These are phyloP conservation scores for Drosophila colorata DNA, from an alignment of 2,888 invertebrate genomes.

Conservation along the genomic window DNA sequence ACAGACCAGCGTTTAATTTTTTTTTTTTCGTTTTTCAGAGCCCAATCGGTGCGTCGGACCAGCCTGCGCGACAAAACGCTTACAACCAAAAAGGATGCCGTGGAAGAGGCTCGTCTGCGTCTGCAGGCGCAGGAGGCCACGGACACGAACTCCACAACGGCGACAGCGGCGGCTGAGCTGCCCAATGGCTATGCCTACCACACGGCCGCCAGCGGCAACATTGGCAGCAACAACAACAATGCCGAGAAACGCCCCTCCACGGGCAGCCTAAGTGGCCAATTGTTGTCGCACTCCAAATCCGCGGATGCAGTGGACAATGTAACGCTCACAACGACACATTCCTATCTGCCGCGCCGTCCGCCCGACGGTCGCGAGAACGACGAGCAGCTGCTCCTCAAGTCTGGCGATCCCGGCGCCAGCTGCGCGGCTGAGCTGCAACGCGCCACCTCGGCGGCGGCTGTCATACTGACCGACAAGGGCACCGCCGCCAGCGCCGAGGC, in stretches of 20 bases:
- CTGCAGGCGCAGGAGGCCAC: slow-evolving; percentile 88
- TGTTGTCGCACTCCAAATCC: slow-evolving; percentile 75
- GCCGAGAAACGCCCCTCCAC: slow-evolving; percentile 70
- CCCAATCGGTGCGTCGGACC: slow-evolving; percentile 96
- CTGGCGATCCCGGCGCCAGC: slow-evolving; percentile 30
- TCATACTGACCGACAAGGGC: slow-evolving; percentile 87
- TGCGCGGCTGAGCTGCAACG: slow-evolving; percentile 66
- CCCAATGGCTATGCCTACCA: slow-evolving; percentile 68
- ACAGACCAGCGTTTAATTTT: no score
- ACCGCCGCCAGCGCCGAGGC: slow-evolving; percentile 79
- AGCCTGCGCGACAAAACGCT: slow-evolving; percentile 96
- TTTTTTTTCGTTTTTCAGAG: slow-evolving; percentile 86
- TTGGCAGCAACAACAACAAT: slow-evolving; percentile 48
- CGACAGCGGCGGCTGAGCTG: slow-evolving; percentile 43
- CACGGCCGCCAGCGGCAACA: slow-evolving; percentile 40
- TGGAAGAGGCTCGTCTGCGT: slow-evolving; percentile 94
- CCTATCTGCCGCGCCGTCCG: slow-evolving; percentile 86
- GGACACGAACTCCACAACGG: slow-evolving; percentile 62
- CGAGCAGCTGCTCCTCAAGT: slow-evolving; percentile 79
- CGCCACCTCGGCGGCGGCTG: slow-evolving; percentile 85
- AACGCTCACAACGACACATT: slow-evolving; percentile 76
- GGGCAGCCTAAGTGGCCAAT: slow-evolving; percentile 71
- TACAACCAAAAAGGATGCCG: slow-evolving; percentile 96
- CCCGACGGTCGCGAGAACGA: slow-evolving; percentile 94
- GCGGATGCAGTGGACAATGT: slow-evolving; percentile 79